Percentiles rank a stretch among this genome's conserved stretches.
phyloP scores from a whole-genome alignment of 2,797 vertebrate genomes.

The Periophthalmus magnuspinnatus region DNA sequence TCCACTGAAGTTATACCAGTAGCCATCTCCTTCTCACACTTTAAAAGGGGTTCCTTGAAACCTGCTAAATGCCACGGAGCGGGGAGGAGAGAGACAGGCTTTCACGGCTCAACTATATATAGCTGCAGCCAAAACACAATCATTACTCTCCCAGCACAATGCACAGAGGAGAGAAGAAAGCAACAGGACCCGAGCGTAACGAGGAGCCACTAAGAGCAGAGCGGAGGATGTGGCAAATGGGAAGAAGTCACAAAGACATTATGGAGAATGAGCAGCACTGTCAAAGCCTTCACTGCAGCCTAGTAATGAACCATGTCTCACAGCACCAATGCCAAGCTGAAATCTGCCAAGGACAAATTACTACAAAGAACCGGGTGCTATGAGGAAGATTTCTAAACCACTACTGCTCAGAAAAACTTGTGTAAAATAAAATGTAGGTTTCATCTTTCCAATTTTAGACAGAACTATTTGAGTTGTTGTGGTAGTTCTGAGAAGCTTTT shows the following conservation, averaged over 20 bases:
- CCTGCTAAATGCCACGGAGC: conserved; percentile 53
- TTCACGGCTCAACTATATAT: conserved; percentile 70
- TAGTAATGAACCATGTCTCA: conserved; percentile 10
- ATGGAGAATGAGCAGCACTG: conserved; percentile 15
- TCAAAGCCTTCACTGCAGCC: conserved; percentile 10
- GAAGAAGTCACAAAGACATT: conserved; percentile 18
- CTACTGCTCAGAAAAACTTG: neutral
- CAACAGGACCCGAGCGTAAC: conserved; percentile 11
- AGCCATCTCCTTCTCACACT: conserved; percentile 16
- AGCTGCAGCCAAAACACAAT: conserved; percentile 70
- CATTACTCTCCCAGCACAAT: conserved; percentile 68
- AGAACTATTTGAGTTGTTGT: too few relatives aligned
- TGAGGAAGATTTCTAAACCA: neutral
- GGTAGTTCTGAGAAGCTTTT: too few relatives aligned
- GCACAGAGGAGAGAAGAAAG: conserved; percentile 20
- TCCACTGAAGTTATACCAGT: conserved; percentile 27
- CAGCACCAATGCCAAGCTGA: conserved; percentile 7
- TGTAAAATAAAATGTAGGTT: neutral
- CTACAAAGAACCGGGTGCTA: neutral
- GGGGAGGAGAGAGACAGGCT: conserved; percentile 45
- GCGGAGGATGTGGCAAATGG: conserved; percentile 23
- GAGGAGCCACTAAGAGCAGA: conserved; percentile 20
- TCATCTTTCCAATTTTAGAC: too few relatives aligned
- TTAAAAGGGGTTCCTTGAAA: conserved; percentile 58
- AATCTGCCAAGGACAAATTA: neutral